Conservation (phyloP, 2,113 vertebrate species). For the Puntigrus tetrazona region DNA sequence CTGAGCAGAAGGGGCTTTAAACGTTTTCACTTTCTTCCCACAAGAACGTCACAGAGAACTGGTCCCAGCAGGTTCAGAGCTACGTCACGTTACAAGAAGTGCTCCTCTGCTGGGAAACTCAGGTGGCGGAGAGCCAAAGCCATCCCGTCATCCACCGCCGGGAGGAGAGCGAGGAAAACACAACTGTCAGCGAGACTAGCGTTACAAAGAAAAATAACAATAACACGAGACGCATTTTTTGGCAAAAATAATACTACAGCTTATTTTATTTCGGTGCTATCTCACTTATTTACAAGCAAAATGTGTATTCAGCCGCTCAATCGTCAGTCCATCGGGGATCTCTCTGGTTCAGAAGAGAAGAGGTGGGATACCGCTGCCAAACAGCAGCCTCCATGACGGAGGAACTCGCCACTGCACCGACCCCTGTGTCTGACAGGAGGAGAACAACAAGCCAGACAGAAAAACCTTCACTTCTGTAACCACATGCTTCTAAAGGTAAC, state of each 20-base stretch:
- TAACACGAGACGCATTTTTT: not conserved
- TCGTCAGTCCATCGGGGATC: not conserved
- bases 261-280: not conserved
- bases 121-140: slow-evolving; percentile 62
- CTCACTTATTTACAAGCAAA: slow-evolving; percentile 27
- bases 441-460: not conserved
- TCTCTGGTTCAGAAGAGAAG: slow-evolving; percentile 75
- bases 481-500: not conserved
- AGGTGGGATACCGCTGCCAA: slow-evolving; percentile 89
- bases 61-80: slow-evolving; percentile 9
- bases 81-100: slow-evolving; percentile 10
- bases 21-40: slow-evolving; percentile 19
- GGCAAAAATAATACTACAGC: not conserved
- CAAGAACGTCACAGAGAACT: not conserved
- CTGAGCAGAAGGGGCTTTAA: not conserved
- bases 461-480: not conserved
- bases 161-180: not conserved
- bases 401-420: slow-evolving; percentile 85
- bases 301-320: not conserved
- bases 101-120: slow-evolving; percentile 37
- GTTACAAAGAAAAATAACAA: not conserved
- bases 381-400: slow-evolving; percentile 90
- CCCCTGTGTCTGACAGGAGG: slow-evolving; percentile 43
- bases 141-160: slow-evolving; percentile 55
- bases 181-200: not conserved